Conservation (phyloP, 2,888 invertebrate species). For the Pristionchus mayeri region DNA sequence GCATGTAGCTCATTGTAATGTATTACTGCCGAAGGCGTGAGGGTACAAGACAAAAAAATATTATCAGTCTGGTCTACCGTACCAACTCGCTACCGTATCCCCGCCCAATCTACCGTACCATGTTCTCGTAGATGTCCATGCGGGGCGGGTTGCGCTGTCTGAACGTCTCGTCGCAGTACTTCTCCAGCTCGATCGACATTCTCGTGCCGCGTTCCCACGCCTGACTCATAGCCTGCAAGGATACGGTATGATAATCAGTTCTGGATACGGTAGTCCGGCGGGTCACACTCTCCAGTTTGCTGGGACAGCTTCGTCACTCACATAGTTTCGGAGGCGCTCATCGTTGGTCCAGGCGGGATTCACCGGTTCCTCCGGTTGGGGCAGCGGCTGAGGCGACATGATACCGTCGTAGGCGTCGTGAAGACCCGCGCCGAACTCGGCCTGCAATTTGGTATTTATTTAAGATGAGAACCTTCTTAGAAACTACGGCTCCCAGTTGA, state of each 20-base stretch:
- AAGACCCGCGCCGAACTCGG: not conserved
- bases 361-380: not conserved
- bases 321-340: not conserved
- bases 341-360: not conserved
- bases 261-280: not conserved
- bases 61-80: too few relatives aligned
- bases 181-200: not conserved
- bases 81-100: not conserved
- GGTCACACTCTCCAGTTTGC: too few relatives aligned
- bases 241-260: not conserved
- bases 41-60: too few relatives aligned
- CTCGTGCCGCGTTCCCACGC: not conserved
- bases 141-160: not conserved
- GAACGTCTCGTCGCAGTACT: not conserved
- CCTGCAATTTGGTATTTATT: not conserved
- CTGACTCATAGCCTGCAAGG: not conserved
- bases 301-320: not conserved
- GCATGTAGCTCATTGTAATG: too few relatives aligned
- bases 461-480: too few relatives aligned
- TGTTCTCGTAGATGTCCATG: not conserved
- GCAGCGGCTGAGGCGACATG: not conserved
- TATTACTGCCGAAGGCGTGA: too few relatives aligned
- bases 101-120: conserved; percentile 17
- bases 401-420: not conserved
- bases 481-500: too few relatives aligned